These are phyloP conservation scores for Okapia johnstoni DNA, from an alignment of 2,113 vertebrate genomes.

Conservation along the genomic window DNA sequence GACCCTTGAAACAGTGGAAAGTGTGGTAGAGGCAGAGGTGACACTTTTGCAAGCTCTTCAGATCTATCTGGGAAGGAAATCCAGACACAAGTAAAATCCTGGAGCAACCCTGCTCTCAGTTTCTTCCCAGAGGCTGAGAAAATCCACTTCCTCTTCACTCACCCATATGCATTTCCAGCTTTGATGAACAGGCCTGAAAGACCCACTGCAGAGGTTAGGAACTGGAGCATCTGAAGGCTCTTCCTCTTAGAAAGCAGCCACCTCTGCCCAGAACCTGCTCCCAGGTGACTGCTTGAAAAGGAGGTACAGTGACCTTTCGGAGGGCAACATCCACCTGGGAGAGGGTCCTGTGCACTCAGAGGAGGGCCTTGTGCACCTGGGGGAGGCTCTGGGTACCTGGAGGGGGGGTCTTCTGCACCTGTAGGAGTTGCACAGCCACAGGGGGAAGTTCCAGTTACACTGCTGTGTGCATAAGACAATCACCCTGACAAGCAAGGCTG, in stretches of 20 bases:
- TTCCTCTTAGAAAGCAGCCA: background rate
- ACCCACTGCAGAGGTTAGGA: background rate
- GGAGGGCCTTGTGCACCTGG: background rate
- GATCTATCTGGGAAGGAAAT: background rate
- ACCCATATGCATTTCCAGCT: background rate
- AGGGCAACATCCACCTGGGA: background rate
- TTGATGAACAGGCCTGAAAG: background rate
- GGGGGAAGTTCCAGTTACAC: background rate
- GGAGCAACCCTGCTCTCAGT: background rate
- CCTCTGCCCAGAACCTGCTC: background rate
- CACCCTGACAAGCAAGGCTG: too few relatives aligned
- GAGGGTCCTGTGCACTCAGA: fast-evolving
- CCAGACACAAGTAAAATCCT: fast-evolving
- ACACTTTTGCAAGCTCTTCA: fast-evolving
- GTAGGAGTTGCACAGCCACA: background rate
- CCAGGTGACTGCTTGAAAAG: background rate
- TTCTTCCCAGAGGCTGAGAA: background rate
- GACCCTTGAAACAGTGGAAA: background rate
- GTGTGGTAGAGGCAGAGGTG: background rate
- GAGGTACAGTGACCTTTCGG: background rate
- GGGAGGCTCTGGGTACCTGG: background rate
- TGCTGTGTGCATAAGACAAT: background rate
- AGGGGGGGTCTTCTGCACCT: background rate
- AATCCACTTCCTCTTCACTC: background rate
- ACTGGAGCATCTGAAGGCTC: background rate